A percentile compares a stretch with the other conserved stretches of the same genome.
Conservation (phyloP, 2,113 vertebrate species). For the Perccottus glenii region DNA sequence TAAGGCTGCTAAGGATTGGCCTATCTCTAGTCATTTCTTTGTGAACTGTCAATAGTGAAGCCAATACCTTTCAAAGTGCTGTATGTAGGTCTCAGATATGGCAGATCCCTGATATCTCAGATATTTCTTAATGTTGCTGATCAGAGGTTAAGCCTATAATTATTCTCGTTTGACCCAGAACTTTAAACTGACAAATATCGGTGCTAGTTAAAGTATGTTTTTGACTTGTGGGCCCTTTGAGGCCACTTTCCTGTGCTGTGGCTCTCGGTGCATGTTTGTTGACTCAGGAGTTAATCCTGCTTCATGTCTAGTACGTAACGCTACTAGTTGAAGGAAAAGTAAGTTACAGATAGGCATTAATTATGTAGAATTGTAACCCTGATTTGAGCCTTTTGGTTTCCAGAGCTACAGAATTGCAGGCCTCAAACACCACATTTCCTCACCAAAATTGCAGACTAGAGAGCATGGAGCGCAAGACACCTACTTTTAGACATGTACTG, state of each 20-base stretch:
- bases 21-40: no score
- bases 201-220: not conserved
- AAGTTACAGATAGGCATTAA: slow-evolving; percentile 37
- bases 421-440: slow-evolving; percentile 43
- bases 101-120: no score
- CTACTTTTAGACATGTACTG: slow-evolving; percentile 34
- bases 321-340: slow-evolving; percentile 38
- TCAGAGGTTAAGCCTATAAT: no score
- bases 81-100: no score
- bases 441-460: slow-evolving; percentile 20
- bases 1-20: no score
- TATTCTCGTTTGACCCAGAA: no score
- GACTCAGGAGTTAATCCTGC: slow-evolving; percentile 23
- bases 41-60: no score
- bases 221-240: not conserved
- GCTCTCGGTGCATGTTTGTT: slow-evolving; percentile 39
- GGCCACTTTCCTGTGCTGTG: slow-evolving; percentile 34
- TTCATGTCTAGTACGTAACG: slow-evolving; percentile 31
- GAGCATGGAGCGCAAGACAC: slow-evolving; percentile 20
- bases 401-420: slow-evolving; percentile 29
- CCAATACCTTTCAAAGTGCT: no score
- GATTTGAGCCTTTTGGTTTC: slow-evolving; percentile 34
- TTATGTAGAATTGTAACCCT: slow-evolving; percentile 42
- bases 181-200: no score
- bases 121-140: no score